phyloP scores from a whole-genome alignment of 2,888 invertebrate genomes.

The Odontomyia ornata region DNA sequence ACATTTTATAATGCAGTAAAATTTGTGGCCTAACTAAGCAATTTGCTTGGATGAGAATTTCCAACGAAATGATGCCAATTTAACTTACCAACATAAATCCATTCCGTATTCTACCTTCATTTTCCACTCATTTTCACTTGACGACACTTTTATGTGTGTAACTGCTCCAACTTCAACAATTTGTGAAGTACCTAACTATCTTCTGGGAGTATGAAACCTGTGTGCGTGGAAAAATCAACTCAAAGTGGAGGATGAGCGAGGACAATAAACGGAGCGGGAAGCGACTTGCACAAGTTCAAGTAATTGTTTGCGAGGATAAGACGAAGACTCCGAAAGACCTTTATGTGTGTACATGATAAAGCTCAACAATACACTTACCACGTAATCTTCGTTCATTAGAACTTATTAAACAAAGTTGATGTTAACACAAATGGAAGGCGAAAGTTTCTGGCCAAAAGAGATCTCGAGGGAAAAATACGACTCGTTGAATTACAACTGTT shows the following conservation, averaged over 20 bases:
- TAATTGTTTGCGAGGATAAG: constrained; percentile 29
- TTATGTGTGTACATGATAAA: constrained; percentile 33
- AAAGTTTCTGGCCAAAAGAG: constrained; percentile 31
- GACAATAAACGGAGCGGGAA: background rate
- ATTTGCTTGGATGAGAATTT: background rate
- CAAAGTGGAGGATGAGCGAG: too few species aligned
- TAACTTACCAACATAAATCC: background rate
- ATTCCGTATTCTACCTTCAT: background rate
- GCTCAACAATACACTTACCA: constrained; percentile 48
- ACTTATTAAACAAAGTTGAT: constrained; percentile 50
- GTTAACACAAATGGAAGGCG: constrained; percentile 46
- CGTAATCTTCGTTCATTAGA: constrained; percentile 50
- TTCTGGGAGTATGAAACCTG: background rate
- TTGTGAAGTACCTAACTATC: background rate
- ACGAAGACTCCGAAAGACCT: constrained; percentile 4
- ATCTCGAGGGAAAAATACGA: constrained; percentile 23
- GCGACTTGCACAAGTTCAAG: constrained; percentile 13
- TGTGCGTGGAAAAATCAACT: background rate
- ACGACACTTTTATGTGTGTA: constrained; percentile 20
- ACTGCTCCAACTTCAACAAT: constrained; percentile 11
- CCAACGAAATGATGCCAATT: background rate
- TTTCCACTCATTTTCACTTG: constrained; percentile 22
- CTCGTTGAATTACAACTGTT: background rate
- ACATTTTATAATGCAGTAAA: background rate
- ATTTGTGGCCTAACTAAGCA: background rate